A percentile compares a stretch with the other conserved stretches of the same genome.
These are phyloP conservation scores for Callorhinus ursinus DNA, from an alignment of 2,113 vertebrate species.

Conservation along the genomic window DNA sequence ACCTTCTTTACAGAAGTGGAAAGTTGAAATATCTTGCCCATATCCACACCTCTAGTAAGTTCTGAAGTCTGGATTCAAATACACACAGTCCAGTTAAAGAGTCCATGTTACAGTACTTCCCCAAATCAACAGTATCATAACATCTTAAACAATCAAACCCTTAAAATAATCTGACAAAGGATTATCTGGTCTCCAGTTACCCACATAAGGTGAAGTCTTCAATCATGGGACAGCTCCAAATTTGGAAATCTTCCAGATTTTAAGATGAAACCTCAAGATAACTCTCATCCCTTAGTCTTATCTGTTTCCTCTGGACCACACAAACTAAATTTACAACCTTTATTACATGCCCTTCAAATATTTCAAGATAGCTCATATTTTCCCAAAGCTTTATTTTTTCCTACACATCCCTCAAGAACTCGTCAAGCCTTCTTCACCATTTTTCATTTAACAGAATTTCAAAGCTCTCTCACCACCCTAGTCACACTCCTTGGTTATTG, in stretches of 20 bases:
- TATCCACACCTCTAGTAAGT: background rate
- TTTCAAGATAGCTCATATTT: background rate
- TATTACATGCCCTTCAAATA: background rate
- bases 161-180: background rate
- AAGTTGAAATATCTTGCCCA: slow-evolving; percentile 19
- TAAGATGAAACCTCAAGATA: background rate
- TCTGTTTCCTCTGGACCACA: background rate
- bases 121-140: slow-evolving; percentile 11
- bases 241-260: background rate
- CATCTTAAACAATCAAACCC: background rate
- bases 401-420: background rate
- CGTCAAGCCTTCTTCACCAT: background rate
- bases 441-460: slow-evolving; percentile 32
- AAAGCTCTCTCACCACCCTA: background rate
- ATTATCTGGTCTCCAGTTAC: background rate
- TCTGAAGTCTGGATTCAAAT: background rate
- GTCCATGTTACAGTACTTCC: background rate
- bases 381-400: background rate
- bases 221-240: background rate
- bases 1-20: background rate
- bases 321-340: background rate
- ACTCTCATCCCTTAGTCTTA: background rate
- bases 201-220: background rate
- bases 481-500: background rate
- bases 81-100: background rate